Evolutionary conservation across 2,113 vertebrate genomes (phyloP).

Genomic region (Copsychus sechellarum): DNA sequence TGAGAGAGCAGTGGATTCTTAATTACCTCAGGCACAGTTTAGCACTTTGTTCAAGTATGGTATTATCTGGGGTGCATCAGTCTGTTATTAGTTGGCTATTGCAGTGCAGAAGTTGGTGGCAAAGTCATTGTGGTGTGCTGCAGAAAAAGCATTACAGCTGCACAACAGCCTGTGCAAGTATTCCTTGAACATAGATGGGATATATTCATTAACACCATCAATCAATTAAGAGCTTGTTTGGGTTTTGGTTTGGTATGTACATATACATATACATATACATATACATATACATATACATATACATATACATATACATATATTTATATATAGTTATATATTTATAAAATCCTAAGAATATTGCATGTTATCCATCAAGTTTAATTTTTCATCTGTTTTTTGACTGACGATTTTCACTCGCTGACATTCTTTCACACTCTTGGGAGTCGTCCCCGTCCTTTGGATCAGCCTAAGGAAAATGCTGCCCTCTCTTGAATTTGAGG

Average conservation of each 20-base stretch:
- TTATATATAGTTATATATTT: not conserved
- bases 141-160: not conserved
- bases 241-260: not conserved
- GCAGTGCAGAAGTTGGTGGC: not conserved
- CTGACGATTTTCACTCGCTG: not conserved
- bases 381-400: not conserved
- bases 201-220: not conserved
- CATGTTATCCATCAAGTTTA: not conserved
- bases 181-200: not conserved
- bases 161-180: not conserved
- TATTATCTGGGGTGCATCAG: not conserved
- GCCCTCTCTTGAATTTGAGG: constrained; percentile 78
- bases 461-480: constrained; percentile 73
- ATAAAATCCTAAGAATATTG: not conserved
- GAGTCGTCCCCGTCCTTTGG: not conserved
- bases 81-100: not conserved
- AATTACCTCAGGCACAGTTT: not conserved
- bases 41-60: not conserved
- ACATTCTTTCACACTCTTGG: not conserved
- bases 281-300: fast-evolving
- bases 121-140: not conserved
- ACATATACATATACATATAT: not conserved
- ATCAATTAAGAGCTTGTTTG: not conserved
- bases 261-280: fast-evolving
- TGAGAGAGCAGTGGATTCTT: not conserved